Evolutionary conservation across 1,140 invertebrate species (phyloP).

Genomic region (Brachionus plicatilis): DNA sequence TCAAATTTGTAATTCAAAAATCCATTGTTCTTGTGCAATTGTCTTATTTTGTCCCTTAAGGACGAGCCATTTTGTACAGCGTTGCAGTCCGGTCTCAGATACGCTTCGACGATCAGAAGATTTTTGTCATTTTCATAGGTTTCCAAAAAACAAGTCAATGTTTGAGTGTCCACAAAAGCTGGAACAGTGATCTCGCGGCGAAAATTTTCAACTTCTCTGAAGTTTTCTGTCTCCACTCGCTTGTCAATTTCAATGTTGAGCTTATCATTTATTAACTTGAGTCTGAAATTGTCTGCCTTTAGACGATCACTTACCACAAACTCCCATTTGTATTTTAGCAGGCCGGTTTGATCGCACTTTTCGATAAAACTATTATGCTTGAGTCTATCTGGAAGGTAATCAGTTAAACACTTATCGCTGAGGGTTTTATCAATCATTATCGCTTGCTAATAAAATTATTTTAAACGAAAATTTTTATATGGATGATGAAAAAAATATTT

Average conservation of each 20-base stretch:
- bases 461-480: background rate
- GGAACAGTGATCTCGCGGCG: background rate
- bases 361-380: constrained; percentile 7
- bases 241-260: constrained; percentile 1
- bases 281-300: background rate
- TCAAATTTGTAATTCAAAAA: constrained; percentile 31
- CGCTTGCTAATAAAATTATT: background rate
- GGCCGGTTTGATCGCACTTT: background rate
- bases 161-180: background rate
- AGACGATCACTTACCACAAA: background rate
- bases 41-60: background rate
- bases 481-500: constrained; percentile 3
- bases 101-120: background rate
- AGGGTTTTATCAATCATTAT: constrained; percentile 10
- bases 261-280: background rate
- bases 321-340: constrained; percentile 21
- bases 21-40: background rate
- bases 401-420: background rate
- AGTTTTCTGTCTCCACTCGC: background rate
- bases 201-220: constrained; percentile 5
- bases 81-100: background rate
- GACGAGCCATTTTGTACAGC: background rate
- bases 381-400: background rate
- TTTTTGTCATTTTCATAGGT: background rate
- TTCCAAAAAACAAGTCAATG: background rate